Percentiles rank a stretch among this genome's conserved stretches.
These are phyloP conservation scores for Nannospalax galili DNA, from an alignment of 2,113 vertebrate genomes.

Conservation along the genomic window DNA sequence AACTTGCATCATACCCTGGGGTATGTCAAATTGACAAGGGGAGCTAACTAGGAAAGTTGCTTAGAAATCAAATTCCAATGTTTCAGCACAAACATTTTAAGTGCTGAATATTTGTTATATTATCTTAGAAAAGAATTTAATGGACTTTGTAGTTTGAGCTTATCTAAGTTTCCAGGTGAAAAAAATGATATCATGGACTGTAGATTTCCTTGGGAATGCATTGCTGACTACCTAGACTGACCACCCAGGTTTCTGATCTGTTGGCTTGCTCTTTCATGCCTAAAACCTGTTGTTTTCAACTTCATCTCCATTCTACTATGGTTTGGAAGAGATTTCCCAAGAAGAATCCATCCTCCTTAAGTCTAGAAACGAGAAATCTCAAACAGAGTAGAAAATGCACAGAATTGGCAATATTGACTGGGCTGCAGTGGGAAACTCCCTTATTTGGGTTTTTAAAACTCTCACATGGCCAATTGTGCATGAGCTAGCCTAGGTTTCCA, in stretches of 20 bases:
- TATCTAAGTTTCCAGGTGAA: slow-evolving; percentile 46
- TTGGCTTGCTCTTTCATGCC: not conserved
- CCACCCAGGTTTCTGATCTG: slow-evolving; percentile 7
- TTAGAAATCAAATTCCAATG: slow-evolving; percentile 37
- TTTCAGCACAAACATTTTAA: not conserved
- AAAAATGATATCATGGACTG: not conserved
- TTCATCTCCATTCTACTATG: not conserved
- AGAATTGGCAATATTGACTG: slow-evolving; percentile 48
- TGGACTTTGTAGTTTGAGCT: not conserved
- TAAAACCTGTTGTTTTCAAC: not conserved
- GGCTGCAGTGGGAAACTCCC: slow-evolving; percentile 39
- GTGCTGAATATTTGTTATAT: slow-evolving; percentile 27
- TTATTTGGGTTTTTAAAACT: slow-evolving; percentile 45
- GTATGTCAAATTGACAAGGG: not conserved
- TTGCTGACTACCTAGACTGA: not conserved
- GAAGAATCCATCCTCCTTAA: not conserved
- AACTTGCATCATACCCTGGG: not conserved
- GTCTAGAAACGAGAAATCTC: slow-evolving; percentile 24
- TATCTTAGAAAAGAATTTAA: slow-evolving; percentile 35
- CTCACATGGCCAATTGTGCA: slow-evolving; percentile 19
- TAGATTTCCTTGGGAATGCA: not conserved
- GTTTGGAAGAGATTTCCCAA: slow-evolving; percentile 23
- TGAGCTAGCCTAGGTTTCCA: slow-evolving; percentile 6
- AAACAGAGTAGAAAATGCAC: slow-evolving; percentile 17
- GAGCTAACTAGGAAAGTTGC: not conserved